Percentiles rank a stretch among this genome's conserved stretches.
phyloP scores from a whole-genome alignment of 1,140 invertebrate genomes.

The Aphidius ervi region DNA sequence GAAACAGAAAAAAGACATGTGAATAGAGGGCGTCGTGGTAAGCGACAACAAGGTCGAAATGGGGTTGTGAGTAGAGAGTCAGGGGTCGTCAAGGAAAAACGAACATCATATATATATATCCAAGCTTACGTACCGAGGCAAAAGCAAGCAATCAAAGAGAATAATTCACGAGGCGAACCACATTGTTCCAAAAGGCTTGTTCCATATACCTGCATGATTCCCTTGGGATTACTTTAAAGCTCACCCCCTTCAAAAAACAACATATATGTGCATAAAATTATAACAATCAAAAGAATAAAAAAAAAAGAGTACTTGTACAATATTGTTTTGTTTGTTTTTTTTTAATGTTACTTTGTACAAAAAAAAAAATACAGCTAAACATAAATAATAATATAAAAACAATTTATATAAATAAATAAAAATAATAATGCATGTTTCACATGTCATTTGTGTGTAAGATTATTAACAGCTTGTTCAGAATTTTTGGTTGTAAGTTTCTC shows the following conservation, averaged over 20 bases:
- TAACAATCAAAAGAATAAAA: too few species aligned
- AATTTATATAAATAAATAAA: too few species aligned
- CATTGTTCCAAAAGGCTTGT: conserved; percentile 38
- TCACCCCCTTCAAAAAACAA: too few species aligned
- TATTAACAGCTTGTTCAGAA: conserved; percentile 3
- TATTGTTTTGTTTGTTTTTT: background rate
- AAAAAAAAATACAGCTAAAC: background rate
- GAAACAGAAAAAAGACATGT: too few species aligned
- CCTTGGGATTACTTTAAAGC: background rate
- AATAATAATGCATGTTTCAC: background rate
- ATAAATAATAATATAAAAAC: too few species aligned
- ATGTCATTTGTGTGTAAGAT: background rate
- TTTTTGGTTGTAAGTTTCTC: conserved; percentile 2
- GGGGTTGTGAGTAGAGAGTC: too few species aligned
- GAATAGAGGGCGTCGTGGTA: too few species aligned
- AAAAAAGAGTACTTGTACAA: background rate
- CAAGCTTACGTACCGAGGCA: conserved; percentile 31
- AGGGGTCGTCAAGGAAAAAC: conserved; percentile 5
- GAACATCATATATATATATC: background rate
- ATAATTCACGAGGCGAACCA: conserved; percentile 47
- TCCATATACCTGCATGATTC: conserved; percentile 9
- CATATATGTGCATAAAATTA: too few species aligned
- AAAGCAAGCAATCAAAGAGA: conserved; percentile 52
- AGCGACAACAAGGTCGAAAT: too few species aligned
- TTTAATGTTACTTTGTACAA: conserved; percentile 2